Evolutionary conservation across 1,140 invertebrate genomes (phyloP), one percentile per base, ranked within the genome.

Genomic region (Bombus huntii): DNA sequence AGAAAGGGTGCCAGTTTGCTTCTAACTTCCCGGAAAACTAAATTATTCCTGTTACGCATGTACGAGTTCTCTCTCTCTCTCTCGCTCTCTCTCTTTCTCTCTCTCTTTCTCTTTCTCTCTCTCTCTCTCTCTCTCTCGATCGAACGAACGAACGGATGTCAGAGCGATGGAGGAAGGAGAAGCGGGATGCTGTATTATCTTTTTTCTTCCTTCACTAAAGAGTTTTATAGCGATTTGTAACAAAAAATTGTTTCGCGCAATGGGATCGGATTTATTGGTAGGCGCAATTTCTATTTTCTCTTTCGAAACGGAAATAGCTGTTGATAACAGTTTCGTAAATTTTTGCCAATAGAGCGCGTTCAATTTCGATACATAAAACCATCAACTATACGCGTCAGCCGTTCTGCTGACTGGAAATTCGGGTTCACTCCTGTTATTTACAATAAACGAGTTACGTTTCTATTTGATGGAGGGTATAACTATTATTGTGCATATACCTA

Each of bases 1-100:
- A 91, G 83, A 90, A 90, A 91, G 87, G 89, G 89, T 88, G 89
- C 89, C 88, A 90, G 86, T 84, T 89, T 87, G 77, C 85, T 85
- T 66, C 73, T 81, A 83, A 87, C 86, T 85, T 87, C 77, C 79
- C 80, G 66, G 79, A 88, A 90, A 90, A 90, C 88, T 80, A 86
- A 90, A 90, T 90, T 90, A 90, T 90, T 90, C 89, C 72, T 57
- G 80, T 72, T 79, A 81, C 82, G 81, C 83, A 78, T 87, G 76
- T 75, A 82, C 62, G 59, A 66, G n/a, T 57, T 53, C 28, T 86
- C 9, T 31, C 53, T 13, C 72, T 68, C 66, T 68, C 66, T 34
- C 66, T 22, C 31, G 37, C 31, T 34, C 66, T 68, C 15, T 22
- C 15, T 65, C 13, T 65, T 22, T 82, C 8, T n/a, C 2, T 34